Base-by-base conservation (phyloP, 2,797 vertebrate species). In the Macropus fuliginosus region DNA sequence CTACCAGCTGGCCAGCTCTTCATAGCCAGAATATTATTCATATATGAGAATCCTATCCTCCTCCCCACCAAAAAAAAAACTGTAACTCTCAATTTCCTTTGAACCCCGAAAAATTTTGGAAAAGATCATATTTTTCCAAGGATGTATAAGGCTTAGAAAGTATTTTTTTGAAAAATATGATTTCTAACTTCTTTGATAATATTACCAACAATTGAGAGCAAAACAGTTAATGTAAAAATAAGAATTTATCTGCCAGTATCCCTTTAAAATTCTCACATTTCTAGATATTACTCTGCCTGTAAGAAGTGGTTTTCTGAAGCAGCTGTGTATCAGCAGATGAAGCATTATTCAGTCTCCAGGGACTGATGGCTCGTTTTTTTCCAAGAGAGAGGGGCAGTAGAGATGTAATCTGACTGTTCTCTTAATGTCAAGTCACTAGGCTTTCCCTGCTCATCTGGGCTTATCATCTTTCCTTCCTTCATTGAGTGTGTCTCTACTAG, bases 231-330 rank as follows among this genome's bases (percentile, higher is more conserved):
- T 0, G 11, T 54, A 91, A 91, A 56, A 62, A 56, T 13, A 95
- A 93, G 94, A 94, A 94, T 91, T 91, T 94, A 95, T 55, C 0
- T 96, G 97, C 96, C 92, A 66, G 90, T n/a, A 87, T 81, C 89
- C 93, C 74, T 95, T 93, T 97, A 94, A 95, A 52, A 96, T 50
- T 94, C 40, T 92, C 52, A 27, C 66, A 66, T 97, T 95, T 94
- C 94, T 91, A 96, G 46, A 96, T 94, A 91, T 62, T 94, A 87
- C 92, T 97, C 95, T 97, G 87, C 95, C 96, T 94, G 96, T 96
- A 98, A 98, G 94, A 54, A 92, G 87, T 97, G 93, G 91, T 98
- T 98, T 96, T 96, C 97, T 92, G 95, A 96, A 97, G 95, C 94
- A 96, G 95, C 54, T 96, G 93, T 56, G 96, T 92, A 91, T 95